Evolutionary conservation across 2,113 vertebrate genomes (phyloP), one percentile per base, ranked within the genome.

Genomic region (Gnathonemus echidnorhynchus): DNA sequence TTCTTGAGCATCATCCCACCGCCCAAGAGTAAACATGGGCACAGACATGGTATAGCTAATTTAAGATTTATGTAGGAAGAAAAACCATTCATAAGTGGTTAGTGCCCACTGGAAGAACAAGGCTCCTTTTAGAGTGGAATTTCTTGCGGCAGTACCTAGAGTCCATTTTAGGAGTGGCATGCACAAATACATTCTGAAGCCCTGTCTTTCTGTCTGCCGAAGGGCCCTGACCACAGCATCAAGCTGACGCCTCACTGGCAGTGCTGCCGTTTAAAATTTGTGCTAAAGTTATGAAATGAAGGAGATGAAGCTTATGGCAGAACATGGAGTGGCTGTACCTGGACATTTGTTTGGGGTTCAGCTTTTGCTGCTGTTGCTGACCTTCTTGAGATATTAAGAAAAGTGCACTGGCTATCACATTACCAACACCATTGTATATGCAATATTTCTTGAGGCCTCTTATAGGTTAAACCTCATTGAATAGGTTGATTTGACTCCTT

Each of bases 61-160:
- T 88, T 62, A 56, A 87, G 86, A 56, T 53, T 87, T 53, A 87
- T 46, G 87, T 45, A 45, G 87, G 31, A 45, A 45, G 52, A 66
- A 88, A 87, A 88, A 62, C 39, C 56, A 45, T 45, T 66, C 56
- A 24, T 46, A 45, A 88, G 39, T n/a, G 35, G 87, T 88, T 88
- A 88, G 56, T 42, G 87, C 21, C 87, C 56, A 46, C 56, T 58
- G 35, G 53, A 21, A 15, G 53, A 66, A 88, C 87, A 62, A 19
- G 39, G 24, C 11, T 19, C 35, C 56, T 66, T 88, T 88, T 45
- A 39, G 87, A 88, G 53, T 11, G 27, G 86, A 87, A 39, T 88
- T 45, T 66, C 31, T 35, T 53, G 52, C 15, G 87, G 35, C 21
- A 24, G 8, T 21, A 31, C 17, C 87, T 66, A 5, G 31, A 53